phyloP scores from a whole-genome alignment of 2,797 vertebrate species.

The Anomalospiza imberbis region DNA sequence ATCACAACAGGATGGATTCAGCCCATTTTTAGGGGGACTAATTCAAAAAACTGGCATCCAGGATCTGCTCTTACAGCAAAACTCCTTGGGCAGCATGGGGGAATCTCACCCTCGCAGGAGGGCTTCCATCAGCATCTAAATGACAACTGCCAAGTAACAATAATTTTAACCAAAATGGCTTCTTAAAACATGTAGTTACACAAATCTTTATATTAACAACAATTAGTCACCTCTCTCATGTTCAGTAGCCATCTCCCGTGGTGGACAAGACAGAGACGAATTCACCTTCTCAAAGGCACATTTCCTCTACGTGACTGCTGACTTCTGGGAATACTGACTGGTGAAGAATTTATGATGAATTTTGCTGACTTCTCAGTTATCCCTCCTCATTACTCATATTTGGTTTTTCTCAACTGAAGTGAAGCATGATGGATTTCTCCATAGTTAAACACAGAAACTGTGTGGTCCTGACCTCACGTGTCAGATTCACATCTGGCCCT shows the following conservation, averaged over 20 bases:
- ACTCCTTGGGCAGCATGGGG: accelerated
- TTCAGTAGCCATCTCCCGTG: neutral
- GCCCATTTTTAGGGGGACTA: neutral
- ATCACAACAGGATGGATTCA: neutral
- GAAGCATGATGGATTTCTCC: neutral
- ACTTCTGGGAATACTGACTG: neutral
- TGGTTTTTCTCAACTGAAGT: neutral
- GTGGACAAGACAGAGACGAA: neutral
- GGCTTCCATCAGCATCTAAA: neutral
- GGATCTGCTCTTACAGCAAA: neutral
- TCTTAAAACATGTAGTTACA: neutral
- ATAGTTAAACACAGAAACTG: neutral
- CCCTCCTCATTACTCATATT: neutral
- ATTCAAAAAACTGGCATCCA: neutral
- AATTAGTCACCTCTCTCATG: neutral
- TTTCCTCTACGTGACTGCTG: accelerated
- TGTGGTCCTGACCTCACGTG: neutral
- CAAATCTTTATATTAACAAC: neutral
- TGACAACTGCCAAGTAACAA: neutral
- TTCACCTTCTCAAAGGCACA: neutral
- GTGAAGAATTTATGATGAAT: neutral
- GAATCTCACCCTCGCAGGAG: neutral
- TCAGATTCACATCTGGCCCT: neutral
- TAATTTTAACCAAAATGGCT: neutral
- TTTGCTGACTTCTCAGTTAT: neutral